Conservation (phyloP, 2,113 vertebrate genomes). For the Australoheros scitulus region DNA sequence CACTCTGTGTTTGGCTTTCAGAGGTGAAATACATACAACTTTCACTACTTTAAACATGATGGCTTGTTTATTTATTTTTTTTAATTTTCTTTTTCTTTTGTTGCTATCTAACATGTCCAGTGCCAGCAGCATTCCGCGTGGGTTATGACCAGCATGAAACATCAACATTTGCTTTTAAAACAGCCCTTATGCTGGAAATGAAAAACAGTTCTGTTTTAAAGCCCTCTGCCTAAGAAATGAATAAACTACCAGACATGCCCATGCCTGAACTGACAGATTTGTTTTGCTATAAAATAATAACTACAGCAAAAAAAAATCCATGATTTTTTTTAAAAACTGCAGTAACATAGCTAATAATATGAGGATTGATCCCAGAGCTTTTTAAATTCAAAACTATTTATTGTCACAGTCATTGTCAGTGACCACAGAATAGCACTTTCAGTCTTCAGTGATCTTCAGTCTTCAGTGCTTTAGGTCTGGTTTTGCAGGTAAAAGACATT, state of each 20-base stretch:
- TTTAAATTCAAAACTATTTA: slow-evolving; percentile 8
- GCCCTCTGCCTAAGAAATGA: not conserved
- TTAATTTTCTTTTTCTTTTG: slow-evolving; percentile 29
- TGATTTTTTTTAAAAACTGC: not conserved
- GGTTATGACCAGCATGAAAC: slow-evolving; percentile 60
- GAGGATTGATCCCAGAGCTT: not conserved
- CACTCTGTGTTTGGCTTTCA: slow-evolving; percentile 40
- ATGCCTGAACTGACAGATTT: not conserved
- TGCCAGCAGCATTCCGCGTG: slow-evolving; percentile 22
- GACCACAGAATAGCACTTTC: not conserved
- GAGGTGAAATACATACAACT: slow-evolving; percentile 56
- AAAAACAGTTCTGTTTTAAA: slow-evolving; percentile 2
- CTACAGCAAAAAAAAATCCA: not conserved
- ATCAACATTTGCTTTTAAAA: slow-evolving; percentile 44
- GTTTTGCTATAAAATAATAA: not conserved
- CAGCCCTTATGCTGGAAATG: slow-evolving; percentile 30
- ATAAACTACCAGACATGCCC: not conserved
- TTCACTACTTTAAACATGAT: slow-evolving; percentile 70
- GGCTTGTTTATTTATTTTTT: not conserved
- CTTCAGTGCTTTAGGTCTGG: too few species aligned
- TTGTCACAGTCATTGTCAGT: not conserved
- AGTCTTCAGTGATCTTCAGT: too few species aligned
- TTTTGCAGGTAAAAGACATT: too few species aligned
- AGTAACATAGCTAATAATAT: not conserved
- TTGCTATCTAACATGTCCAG: slow-evolving; percentile 52